phyloP scores from a whole-genome alignment of 2,888 invertebrate genomes.

The Steinernema hermaphroditum region DNA sequence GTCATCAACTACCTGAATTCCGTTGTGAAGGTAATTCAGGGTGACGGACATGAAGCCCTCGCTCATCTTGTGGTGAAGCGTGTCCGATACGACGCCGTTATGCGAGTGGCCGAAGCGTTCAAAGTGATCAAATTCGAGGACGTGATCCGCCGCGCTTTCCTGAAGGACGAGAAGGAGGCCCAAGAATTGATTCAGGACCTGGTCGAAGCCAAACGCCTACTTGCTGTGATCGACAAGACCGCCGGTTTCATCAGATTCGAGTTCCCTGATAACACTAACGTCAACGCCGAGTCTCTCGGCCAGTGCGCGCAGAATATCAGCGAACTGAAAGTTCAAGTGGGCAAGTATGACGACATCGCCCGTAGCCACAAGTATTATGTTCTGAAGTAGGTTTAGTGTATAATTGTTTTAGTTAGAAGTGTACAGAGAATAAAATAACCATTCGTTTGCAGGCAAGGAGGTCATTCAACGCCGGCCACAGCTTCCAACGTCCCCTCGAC shows the following conservation, averaged over 20 bases:
- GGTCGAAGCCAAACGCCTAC: background rate
- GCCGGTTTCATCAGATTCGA: slow-evolving; percentile 3
- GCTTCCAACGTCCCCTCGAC: background rate
- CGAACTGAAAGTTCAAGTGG: slow-evolving; percentile 1
- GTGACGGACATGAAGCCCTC: background rate
- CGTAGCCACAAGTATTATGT: slow-evolving; percentile 7
- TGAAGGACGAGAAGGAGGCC: background rate
- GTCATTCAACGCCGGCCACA: background rate
- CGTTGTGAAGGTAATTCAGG: background rate
- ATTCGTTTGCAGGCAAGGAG: slow-evolving; percentile 22
- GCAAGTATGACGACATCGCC: slow-evolving; percentile 3
- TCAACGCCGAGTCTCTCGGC: background rate
- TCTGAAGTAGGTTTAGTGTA: background rate
- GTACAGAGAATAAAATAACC: too few species aligned
- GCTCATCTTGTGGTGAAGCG: background rate
- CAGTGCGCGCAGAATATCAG: background rate
- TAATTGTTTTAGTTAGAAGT: too few species aligned
- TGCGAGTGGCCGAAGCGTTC: slow-evolving; percentile 11
- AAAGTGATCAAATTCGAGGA: slow-evolving; percentile 6
- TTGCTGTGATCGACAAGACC: background rate
- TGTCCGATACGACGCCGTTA: background rate
- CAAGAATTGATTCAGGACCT: background rate
- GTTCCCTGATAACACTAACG: background rate
- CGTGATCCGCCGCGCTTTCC: background rate
- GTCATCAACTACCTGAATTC: background rate